Conservation (phyloP, 2,113 vertebrate species). For the Numida meleagris region DNA sequence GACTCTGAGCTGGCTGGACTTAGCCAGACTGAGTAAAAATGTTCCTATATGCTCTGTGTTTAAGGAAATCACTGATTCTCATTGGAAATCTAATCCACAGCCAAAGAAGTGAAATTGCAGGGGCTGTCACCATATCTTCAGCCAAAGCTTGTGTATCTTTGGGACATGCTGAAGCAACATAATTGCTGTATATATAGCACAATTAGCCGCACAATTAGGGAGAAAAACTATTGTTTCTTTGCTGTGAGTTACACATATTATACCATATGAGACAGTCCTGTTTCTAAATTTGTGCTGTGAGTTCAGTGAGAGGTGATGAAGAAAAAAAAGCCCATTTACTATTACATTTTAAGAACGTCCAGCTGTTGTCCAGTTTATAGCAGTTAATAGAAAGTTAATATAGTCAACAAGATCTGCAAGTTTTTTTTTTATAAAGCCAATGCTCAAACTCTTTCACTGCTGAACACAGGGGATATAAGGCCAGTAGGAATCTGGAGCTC, state of each 20-base stretch:
- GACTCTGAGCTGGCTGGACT: background rate
- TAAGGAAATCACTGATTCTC: background rate
- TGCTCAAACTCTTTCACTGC: background rate
- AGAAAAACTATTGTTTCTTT: background rate
- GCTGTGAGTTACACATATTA: background rate
- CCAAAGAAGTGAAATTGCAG: background rate
- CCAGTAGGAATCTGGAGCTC: background rate
- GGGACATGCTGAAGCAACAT: background rate
- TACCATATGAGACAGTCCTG: background rate
- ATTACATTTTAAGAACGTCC: background rate
- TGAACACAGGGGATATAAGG: background rate
- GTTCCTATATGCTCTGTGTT: background rate
- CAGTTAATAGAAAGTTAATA: conserved; percentile 1
- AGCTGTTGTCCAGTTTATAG: background rate
- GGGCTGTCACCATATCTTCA: background rate
- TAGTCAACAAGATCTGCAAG: background rate
- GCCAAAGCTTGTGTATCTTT: background rate
- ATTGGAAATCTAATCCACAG: background rate
- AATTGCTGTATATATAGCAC: background rate
- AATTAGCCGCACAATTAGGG: background rate
- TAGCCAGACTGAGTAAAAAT: background rate
- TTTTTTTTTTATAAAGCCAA: background rate
- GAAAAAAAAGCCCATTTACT: background rate
- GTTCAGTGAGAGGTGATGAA: background rate
- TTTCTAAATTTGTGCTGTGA: conserved; percentile 21